These are phyloP conservation scores for Luehdorfia chinensis DNA, from an alignment of 1,140 invertebrate genomes.

Conservation along the genomic window DNA sequence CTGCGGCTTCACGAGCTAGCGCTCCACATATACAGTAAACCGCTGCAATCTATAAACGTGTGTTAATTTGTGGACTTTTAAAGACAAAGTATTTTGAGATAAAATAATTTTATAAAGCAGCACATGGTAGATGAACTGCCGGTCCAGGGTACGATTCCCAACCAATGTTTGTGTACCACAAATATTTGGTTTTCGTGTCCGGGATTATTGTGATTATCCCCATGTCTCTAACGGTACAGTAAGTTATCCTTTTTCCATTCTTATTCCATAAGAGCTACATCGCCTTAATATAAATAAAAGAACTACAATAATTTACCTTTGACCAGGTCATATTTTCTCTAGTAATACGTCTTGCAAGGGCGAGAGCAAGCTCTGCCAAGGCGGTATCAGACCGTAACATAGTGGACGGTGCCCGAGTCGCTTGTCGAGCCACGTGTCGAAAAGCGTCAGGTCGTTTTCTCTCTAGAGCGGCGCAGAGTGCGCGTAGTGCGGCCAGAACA, in stretches of 20 bases:
- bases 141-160: too few species aligned
- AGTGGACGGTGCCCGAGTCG: conserved; percentile 53
- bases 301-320: conserved; percentile 45
- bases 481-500: conserved; percentile 46
- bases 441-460: conserved; percentile 66
- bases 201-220: too few species aligned
- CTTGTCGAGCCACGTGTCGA: conserved; percentile 65
- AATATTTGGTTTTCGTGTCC: too few species aligned
- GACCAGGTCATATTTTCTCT: conserved; percentile 74
- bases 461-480: conserved; percentile 65
- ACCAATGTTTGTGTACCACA: too few species aligned
- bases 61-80: background rate
- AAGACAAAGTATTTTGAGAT: background rate
- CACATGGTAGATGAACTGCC: too few species aligned
- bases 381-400: conserved; percentile 63
- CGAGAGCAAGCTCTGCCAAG: conserved; percentile 63
- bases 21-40: conserved; percentile 72
- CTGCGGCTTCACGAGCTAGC: conserved; percentile 60
- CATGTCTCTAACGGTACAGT: too few species aligned
- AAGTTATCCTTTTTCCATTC: too few species aligned
- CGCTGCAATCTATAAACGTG: conserved; percentile 62
- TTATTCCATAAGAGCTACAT: too few species aligned
- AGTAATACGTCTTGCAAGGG: conserved; percentile 63
- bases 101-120: too few species aligned
- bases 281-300: too few species aligned